Percentiles rank a stretch among this genome's conserved stretches.
phyloP scores from a whole-genome alignment of 2,113 vertebrate genomes.

The Caloenas nicobarica region DNA sequence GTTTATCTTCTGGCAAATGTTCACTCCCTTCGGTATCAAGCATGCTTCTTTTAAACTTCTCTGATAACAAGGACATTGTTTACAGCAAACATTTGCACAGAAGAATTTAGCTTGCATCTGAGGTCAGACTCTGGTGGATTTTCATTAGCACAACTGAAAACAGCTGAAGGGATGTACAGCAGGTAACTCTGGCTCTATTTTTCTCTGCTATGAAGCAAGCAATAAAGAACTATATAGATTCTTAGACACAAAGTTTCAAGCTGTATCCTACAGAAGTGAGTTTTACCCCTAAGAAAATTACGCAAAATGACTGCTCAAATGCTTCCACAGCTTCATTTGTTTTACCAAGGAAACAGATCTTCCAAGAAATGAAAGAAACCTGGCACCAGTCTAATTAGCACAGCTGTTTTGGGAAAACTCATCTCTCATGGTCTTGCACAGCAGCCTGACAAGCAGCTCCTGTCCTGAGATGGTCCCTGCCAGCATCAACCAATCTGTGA shows the following conservation, averaged over 20 bases:
- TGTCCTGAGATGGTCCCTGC: not conserved
- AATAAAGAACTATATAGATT: not conserved
- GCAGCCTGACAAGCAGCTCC: not conserved
- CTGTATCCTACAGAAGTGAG: not conserved
- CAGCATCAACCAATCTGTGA: not conserved
- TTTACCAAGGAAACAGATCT: not conserved
- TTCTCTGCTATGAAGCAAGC: not conserved
- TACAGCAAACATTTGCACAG: slow-evolving; percentile 10
- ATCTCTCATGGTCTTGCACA: not conserved
- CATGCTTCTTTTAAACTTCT: not conserved
- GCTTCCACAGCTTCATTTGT: not conserved
- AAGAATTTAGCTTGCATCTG: not conserved
- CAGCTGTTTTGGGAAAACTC: not conserved
- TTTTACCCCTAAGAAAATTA: not conserved
- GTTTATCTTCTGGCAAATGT: slow-evolving; percentile 10
- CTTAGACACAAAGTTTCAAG: not conserved
- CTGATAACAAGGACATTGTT: not conserved
- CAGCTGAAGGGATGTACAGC: not conserved
- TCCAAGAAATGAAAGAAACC: not conserved
- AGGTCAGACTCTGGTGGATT: not conserved
- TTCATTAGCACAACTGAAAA: not conserved
- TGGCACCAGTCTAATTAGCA: not conserved
- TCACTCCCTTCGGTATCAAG: not conserved
- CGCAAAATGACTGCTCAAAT: not conserved
- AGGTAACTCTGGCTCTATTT: not conserved